A percentile compares a stretch with the other conserved stretches of the same genome.
Evolutionary conservation across 1,140 invertebrate species (phyloP).

Genomic region (Drosophila bipectinata): DNA sequence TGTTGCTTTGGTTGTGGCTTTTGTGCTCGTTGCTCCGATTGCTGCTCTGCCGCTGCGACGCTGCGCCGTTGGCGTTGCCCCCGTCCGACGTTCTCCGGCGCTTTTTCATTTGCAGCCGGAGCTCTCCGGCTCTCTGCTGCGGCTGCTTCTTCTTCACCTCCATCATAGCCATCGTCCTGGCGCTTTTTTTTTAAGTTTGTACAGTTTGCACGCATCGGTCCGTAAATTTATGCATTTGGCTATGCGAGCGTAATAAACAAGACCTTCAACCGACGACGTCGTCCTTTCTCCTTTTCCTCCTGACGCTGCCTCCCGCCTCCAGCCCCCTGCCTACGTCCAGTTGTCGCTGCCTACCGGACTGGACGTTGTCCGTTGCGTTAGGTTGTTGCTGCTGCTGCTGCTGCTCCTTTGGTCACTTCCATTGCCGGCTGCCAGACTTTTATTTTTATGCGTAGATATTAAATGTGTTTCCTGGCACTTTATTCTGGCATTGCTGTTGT

Average conservation of each 20-base stretch:
- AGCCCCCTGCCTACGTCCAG: slow-evolving; percentile 4
- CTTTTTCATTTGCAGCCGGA: slow-evolving; percentile 75
- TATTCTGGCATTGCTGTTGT: slow-evolving; percentile 57
- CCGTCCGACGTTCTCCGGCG: slow-evolving; percentile 33
- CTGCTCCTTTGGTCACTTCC: slow-evolving; percentile 70
- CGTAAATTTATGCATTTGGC: slow-evolving; percentile 83
- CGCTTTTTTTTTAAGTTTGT: slow-evolving; percentile 65
- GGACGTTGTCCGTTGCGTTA: slow-evolving; percentile 22
- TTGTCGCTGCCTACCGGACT: slow-evolving; percentile 11
- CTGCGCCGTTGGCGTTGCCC: slow-evolving; percentile 16
- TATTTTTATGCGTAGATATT: slow-evolving; percentile 83
- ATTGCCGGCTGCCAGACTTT: slow-evolving; percentile 78
- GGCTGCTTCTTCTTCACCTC: slow-evolving; percentile 13
- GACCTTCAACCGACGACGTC: slow-evolving; percentile 74
- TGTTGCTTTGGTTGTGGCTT: slow-evolving; percentile 15
- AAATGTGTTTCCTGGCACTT: slow-evolving; percentile 82
- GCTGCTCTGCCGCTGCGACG: slow-evolving; percentile 22
- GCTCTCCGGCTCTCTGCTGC: slow-evolving; percentile 49
- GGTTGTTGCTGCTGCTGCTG: slow-evolving; percentile 20
- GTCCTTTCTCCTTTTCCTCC: slow-evolving; percentile 26
- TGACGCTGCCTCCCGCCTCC: background rate
- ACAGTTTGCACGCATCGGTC: slow-evolving; percentile 82
- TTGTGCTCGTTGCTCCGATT: slow-evolving; percentile 21
- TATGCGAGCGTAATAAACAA: slow-evolving; percentile 82
- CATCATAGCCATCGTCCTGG: slow-evolving; percentile 24